Percentiles rank a stretch among this genome's conserved stretches.
Evolutionary conservation across 2,888 invertebrate genomes (phyloP).

Genomic region (Micoletzkya japonica): DNA sequence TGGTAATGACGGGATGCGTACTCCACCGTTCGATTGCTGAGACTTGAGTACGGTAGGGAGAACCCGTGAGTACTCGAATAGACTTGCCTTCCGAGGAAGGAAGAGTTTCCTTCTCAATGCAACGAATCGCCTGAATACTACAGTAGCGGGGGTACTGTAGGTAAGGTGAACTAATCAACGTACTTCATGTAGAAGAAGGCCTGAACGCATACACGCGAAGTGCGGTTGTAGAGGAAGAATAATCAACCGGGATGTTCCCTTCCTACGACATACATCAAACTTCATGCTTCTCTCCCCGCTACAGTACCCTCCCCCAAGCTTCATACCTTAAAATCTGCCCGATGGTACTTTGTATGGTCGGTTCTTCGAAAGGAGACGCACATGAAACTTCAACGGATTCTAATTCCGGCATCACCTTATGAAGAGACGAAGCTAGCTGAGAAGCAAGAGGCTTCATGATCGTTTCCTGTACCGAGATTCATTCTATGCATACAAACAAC

Average conservation of each 20-base stretch:
- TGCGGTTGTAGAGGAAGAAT: constrained; percentile 28
- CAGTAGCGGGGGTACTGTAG: not conserved
- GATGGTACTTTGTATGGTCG: constrained; percentile 14
- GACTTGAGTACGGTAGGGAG: constrained; percentile 7
- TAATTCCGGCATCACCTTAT: constrained; percentile 22
- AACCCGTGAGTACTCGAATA: not conserved
- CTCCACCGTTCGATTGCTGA: constrained; percentile 27
- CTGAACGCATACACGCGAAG: constrained; percentile 17
- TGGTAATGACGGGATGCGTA: constrained; percentile 28
- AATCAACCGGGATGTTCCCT: constrained; percentile 10
- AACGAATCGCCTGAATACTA: constrained; percentile 11
- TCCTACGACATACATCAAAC: not conserved
- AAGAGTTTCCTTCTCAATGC: constrained; percentile 12
- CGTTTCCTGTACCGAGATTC: constrained; percentile 2
- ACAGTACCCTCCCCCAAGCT: no score
- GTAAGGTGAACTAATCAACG: not conserved
- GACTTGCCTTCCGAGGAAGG: not conserved
- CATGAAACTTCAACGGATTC: constrained; percentile 20
- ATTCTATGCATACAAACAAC: not conserved
- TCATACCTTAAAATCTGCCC: not conserved
- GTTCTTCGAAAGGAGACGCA: constrained; percentile 26
- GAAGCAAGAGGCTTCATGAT: constrained; percentile 11
- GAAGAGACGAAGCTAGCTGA: not conserved
- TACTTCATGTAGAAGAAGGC: constrained; percentile 26
- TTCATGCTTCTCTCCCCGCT: no score